Evolutionary conservation across 2,797 vertebrate genomes (phyloP).

Genomic region (Linurgus olivaceus): DNA sequence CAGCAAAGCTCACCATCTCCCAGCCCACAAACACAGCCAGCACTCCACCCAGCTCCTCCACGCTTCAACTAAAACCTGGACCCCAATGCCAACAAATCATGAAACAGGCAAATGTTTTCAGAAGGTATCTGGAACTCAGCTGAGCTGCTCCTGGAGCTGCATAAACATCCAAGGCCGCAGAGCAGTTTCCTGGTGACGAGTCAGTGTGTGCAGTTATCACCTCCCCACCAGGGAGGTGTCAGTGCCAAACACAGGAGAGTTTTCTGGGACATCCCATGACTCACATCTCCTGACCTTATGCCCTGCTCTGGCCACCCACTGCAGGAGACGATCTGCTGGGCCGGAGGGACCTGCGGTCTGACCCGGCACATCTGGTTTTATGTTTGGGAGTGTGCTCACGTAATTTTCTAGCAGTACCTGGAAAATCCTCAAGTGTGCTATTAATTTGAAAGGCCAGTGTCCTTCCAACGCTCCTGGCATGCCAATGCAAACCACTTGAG

Average conservation of each 20-base stretch:
- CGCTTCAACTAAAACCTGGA: not conserved
- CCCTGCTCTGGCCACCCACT: not conserved
- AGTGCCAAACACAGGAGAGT: not conserved
- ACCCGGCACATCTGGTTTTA: constrained; percentile 32
- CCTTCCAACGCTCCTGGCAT: constrained; percentile 19
- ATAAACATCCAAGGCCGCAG: not conserved
- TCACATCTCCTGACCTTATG: not conserved
- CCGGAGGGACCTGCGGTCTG: not conserved
- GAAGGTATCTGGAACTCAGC: not conserved
- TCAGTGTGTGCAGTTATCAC: not conserved
- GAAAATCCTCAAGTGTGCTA: constrained; percentile 37
- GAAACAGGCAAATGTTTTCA: not conserved
- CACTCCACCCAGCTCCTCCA: not conserved
- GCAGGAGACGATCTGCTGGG: not conserved
- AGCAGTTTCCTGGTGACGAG: not conserved
- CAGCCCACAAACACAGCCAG: not conserved
- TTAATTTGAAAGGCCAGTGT: constrained; percentile 49
- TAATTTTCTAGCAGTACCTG: constrained; percentile 52
- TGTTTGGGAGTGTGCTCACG: not conserved
- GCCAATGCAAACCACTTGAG: constrained; percentile 4
- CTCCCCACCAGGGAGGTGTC: not conserved
- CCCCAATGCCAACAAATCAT: not conserved
- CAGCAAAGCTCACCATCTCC: not conserved
- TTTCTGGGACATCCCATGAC: not conserved
- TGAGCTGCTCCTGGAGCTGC: not conserved